Conservation (phyloP, 2,888 invertebrate genomes). For the Rhagophthalmus giganteus region DNA sequence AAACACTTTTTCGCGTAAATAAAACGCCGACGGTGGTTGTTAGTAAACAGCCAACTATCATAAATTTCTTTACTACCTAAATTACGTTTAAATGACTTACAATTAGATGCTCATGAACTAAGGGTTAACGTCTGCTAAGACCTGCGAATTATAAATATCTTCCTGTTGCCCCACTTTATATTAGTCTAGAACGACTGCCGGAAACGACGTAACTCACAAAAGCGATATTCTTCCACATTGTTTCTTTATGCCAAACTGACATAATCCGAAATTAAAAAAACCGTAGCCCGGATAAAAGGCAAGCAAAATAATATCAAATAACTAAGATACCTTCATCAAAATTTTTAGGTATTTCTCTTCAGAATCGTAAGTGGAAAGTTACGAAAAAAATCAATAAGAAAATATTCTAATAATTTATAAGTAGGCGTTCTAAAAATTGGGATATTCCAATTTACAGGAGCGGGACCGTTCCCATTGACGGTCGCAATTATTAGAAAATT, state of each 20-base stretch:
- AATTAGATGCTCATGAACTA: background rate
- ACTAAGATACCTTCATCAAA: too few species aligned
- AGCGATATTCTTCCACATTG: background rate
- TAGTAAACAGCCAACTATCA: constrained; percentile 2
- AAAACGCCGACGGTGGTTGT: background rate
- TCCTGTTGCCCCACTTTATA: constrained; percentile 2
- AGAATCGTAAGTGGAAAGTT: too few species aligned
- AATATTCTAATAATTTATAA: too few species aligned
- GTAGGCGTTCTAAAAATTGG: too few species aligned
- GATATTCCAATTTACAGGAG: too few species aligned
- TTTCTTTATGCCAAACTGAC: background rate
- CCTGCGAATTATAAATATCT: constrained; percentile 7
- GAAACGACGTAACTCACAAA: constrained; percentile 1
- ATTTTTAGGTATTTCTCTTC: too few species aligned
- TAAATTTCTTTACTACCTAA: too few species aligned
- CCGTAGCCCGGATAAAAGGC: background rate
- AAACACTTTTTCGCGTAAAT: background rate
- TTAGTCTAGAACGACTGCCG: background rate
- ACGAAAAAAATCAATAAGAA: too few species aligned
- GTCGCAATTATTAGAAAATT: too few species aligned
- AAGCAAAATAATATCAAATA: background rate
- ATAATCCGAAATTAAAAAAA: background rate
- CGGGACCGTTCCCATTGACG: too few species aligned
- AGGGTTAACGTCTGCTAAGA: constrained; percentile 8
- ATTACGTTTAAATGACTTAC: constrained; percentile 1